phyloP scores from a whole-genome alignment of 2,888 invertebrate species.

The Argyresthia albistria region DNA sequence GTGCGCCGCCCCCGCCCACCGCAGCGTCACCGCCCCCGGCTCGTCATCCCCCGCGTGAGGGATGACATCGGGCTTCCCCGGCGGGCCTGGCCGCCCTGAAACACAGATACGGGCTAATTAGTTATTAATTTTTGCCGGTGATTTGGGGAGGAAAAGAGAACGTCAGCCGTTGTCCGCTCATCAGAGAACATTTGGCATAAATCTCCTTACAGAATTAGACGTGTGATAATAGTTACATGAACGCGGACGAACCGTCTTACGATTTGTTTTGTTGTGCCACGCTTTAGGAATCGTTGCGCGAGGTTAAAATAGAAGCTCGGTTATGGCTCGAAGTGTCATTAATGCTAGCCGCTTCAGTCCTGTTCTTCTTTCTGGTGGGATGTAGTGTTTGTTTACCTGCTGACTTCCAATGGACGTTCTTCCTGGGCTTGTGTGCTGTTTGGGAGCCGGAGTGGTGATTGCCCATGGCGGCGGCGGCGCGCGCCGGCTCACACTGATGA shows the following conservation, averaged over 20 bases:
- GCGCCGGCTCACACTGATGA: constrained; percentile 58
- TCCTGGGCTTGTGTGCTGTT: constrained; percentile 72
- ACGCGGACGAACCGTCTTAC: constrained; percentile 54
- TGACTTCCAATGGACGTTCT: constrained; percentile 88
- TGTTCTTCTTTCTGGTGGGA: constrained; percentile 9
- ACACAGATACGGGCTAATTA: constrained; percentile 16
- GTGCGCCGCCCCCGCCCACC: constrained; percentile 85
- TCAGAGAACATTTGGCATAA: constrained; percentile 46
- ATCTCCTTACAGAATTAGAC: constrained; percentile 58
- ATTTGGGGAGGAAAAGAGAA: neutral
- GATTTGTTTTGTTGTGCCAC: constrained; percentile 71
- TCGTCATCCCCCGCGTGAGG: constrained; percentile 79
- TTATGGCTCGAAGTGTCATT: constrained; percentile 23
- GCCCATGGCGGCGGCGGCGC: constrained; percentile 69
- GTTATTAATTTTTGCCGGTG: neutral
- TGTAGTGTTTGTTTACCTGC: constrained; percentile 76
- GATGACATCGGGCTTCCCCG: constrained; percentile 87
- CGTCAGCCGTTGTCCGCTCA: constrained; percentile 18
- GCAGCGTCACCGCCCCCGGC: constrained; percentile 86
- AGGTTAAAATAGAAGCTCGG: constrained; percentile 52
- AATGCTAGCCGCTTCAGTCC: too few species aligned
- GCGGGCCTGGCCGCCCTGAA: constrained; percentile 83
- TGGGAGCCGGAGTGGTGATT: constrained; percentile 65
- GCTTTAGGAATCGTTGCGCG: constrained; percentile 56
- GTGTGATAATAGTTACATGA: constrained; percentile 62